Base-by-base conservation (phyloP, 2,113 vertebrate species). In the Lasiurus borealis region DNA sequence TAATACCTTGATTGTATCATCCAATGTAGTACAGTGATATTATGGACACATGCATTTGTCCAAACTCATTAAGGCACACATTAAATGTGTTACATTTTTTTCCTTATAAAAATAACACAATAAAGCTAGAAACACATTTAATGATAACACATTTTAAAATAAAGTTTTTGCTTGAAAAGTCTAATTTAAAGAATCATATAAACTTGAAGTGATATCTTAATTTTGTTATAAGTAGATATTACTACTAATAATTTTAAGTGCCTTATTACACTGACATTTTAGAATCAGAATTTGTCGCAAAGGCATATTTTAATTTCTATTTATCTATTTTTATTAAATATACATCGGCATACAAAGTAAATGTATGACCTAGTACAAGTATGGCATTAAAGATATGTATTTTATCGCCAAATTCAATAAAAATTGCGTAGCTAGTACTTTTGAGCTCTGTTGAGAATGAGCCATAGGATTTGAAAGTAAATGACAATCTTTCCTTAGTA, bases 401-500 rank as follows among this genome's bases (percentile, higher is more conserved):
- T 87, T 71, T 87, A 83, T 91, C 77, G 4, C n/a, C 19, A 19
- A 82, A 83, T 88, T 88, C n/a, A 90, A 40, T 40, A 40, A 94
- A 90, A 66, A 57, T 31, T 69, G 16, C 54, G 25, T 68, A 68
- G 71, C n/a, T 80, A 89, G 29, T 54, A 72, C 15, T 85, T 96
- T 90, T 62, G 62, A 92, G 44, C 50, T 44, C 52, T 14, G 52
- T 91, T 83, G 92, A 90, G 85, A 96, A 88, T 59, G 57, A 89
- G 68, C 25, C 59, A 92, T 73, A 48, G 46, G 34, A 59, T 92
- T 93, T 95, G 31, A 95, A 95, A 97, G 77, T 48, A 96, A 96
- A 88, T 95, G 96, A 88, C 54, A 95, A 76, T 88, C 71, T 6
- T 88, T 91, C 54, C 50, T 92, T 95, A 96, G 96, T 95, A 96